Evolutionary conservation across 2,797 vertebrate genomes (phyloP).

Genomic region (Notolepis coatsorum): DNA sequence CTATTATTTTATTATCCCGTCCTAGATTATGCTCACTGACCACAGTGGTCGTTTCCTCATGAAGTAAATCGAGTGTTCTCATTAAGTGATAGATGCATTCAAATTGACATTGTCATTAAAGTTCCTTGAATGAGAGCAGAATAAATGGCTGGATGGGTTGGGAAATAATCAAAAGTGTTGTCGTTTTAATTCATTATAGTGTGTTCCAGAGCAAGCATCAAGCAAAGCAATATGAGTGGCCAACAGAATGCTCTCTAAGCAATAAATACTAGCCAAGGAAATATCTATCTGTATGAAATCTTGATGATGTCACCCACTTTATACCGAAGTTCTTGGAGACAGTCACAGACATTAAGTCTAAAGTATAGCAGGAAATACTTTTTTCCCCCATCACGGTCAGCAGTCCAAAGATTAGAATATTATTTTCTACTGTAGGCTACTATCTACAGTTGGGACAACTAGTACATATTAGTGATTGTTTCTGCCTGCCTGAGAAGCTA

Average conservation of each 20-base stretch:
- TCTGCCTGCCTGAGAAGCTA: too few relatives aligned
- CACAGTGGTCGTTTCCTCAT: background rate
- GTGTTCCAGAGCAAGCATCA: background rate
- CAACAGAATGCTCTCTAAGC: slow-evolving; percentile 15
- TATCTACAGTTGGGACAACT: too few relatives aligned
- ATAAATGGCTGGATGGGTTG: background rate
- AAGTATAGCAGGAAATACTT: background rate
- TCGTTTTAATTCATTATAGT: background rate
- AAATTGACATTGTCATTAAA: background rate
- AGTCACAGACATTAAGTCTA: background rate
- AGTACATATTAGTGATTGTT: too few relatives aligned
- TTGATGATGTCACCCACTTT: slow-evolving; percentile 15
- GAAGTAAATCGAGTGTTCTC: background rate
- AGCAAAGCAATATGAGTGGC: slow-evolving; percentile 14
- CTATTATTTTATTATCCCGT: background rate
- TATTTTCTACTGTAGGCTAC: too few relatives aligned
- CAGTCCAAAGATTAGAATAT: slow-evolving; percentile 8
- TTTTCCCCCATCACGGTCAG: background rate
- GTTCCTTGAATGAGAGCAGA: slow-evolving; percentile 1
- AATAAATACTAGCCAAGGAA: slow-evolving; percentile 16
- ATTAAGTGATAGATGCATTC: slow-evolving; percentile 1
- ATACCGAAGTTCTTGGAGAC: background rate
- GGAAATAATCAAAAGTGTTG: background rate
- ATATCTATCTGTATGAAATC: background rate
- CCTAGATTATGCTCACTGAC: background rate